phyloP scores from a whole-genome alignment of 2,797 vertebrate genomes.

The Lithobates pipiens region DNA sequence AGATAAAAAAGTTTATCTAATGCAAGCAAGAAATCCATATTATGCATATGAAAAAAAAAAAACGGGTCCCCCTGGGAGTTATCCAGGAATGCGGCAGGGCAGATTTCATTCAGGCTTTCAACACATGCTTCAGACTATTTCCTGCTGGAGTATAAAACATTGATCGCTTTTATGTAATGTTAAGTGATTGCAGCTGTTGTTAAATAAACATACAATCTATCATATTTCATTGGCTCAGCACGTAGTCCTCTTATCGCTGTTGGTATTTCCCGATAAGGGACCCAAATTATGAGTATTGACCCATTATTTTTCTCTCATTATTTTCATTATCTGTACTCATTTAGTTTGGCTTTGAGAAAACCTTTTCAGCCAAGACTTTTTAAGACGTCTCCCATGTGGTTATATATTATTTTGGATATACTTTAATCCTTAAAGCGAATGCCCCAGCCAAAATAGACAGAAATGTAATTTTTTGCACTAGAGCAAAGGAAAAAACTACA shows the following conservation, averaged over 20 bases:
- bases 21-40: not conserved
- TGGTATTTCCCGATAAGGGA: not conserved
- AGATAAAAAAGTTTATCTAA: no score
- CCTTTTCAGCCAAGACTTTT: no score
- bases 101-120: slow-evolving; percentile 15
- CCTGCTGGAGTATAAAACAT: not conserved
- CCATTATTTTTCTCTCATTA: no score
- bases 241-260: not conserved
- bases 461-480: no score
- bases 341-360: no score
- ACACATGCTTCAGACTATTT: slow-evolving; percentile 28
- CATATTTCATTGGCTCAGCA: not conserved
- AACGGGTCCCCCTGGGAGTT: not conserved
- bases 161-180: slow-evolving; percentile 4
- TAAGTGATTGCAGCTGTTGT: slow-evolving; percentile 21
- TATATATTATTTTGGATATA: no score
- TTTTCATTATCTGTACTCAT: no score
- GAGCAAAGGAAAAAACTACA: no score
- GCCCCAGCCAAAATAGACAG: no score
- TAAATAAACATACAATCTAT: slow-evolving; percentile 5
- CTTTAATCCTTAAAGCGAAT: no score
- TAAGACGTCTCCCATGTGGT: no score
- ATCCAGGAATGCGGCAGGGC: not conserved
- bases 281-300: no score
- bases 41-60: not conserved